A percentile compares a stretch with the other conserved stretches of the same genome.
Evolutionary conservation across 2,888 invertebrate species (phyloP).

Genomic region (Pogonocherus hispidulus): DNA sequence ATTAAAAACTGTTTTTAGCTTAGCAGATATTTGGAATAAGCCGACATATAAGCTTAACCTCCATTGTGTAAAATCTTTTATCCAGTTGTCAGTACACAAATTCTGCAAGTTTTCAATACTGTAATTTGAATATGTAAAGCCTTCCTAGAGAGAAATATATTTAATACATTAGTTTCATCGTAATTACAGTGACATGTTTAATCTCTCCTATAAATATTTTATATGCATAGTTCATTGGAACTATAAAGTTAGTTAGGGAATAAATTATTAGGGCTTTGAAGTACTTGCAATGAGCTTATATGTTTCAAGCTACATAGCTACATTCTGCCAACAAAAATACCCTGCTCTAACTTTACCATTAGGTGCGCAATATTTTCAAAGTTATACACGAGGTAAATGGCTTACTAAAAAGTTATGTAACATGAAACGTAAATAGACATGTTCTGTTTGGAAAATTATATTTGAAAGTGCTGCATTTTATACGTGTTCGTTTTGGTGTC

Average conservation of each 20-base stretch:
- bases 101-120: too few relatives aligned
- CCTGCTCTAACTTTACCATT: background rate
- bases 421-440: background rate
- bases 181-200: background rate
- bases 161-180: background rate
- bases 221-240: background rate
- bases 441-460: too few relatives aligned
- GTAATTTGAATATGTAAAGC: background rate
- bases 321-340: background rate
- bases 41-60: too few relatives aligned
- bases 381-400: background rate
- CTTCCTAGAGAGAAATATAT: background rate
- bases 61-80: too few relatives aligned
- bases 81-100: too few relatives aligned
- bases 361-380: background rate
- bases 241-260: background rate
- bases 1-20: too few relatives aligned
- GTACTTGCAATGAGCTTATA: constrained; percentile 3
- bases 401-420: background rate
- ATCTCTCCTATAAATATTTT: background rate
- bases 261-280: background rate
- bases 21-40: too few relatives aligned
- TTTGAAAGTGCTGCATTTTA: too few relatives aligned
- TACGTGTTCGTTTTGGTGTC: too few relatives aligned
- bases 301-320: background rate